Evolutionary conservation across 53 echinoderm and acorn worm genomes (phyloP), one percentile per base, ranked within the genome.

Genomic region (Pentamera pediparva): DNA sequence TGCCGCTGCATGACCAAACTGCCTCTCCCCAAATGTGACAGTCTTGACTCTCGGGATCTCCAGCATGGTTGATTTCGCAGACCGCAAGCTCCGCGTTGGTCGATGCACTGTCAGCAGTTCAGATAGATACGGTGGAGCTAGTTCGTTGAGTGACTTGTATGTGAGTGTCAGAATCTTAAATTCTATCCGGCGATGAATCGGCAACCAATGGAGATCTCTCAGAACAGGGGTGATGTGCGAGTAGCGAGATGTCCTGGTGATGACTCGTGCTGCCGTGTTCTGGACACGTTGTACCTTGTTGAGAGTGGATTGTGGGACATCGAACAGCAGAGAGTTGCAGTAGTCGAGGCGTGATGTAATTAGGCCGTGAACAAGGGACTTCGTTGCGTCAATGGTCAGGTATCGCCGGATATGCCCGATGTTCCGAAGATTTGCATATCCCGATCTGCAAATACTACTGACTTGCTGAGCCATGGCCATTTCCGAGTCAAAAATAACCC

Each of bases 211-310:
- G 28, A 67, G 45, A 24, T 67, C 67, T 0, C 21, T 39, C 12
- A 67, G 21, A 67, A 67, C 67, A 18, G 67, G 67, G 9, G 67
- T 39, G 40, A 67, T 67, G 2, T 67, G 67, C n/a, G 40, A 39
- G 6, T 2, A 41, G 19, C 67, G 0, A 13, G 41, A 0, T 4
- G 67, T 39, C 28, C 28, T 41, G 6, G 67, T 11, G 12, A 67
- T 43, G 21, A 67, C 26, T 1, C 67, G 21, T 38, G 40, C 40
- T 21, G 67, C 45, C 12, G 43, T 63, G 35, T 63, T 63, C 25
- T 63, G 64, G 6, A 36, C 19, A 5, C 27, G 4, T 36, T 35
- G 64, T 5, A 67, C 4, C 32, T 59, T 59, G 3, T 59, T 59
- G 4, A 59, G 13, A 4, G 3, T 29, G 4, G 59, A 27, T 32